phyloP scores from a whole-genome alignment of 2,113 vertebrate genomes.

The human region DNA sequence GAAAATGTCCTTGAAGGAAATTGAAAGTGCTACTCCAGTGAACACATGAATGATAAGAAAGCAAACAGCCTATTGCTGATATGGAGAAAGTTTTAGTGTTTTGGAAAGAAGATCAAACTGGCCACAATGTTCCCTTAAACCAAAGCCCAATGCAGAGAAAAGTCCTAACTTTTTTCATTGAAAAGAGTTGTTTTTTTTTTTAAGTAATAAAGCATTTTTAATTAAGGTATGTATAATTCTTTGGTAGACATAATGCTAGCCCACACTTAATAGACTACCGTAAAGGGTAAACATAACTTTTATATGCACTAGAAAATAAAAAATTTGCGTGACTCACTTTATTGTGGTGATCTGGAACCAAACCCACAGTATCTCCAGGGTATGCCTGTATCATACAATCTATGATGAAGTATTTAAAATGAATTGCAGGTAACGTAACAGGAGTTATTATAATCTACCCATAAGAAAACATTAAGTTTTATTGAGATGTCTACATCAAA shows the following conservation, averaged over 20 bases:
- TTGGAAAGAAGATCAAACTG: not conserved
- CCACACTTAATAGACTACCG: not conserved
- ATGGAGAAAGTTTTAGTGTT: not conserved
- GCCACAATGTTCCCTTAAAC: not conserved
- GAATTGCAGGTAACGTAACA: not conserved
- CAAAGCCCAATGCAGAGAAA: not conserved
- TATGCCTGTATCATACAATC: not conserved
- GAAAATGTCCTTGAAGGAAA: not conserved
- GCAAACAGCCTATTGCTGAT: not conserved
- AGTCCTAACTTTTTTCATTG: not conserved
- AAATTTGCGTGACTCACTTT: not conserved
- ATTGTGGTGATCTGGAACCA: not conserved
- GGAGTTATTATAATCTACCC: not conserved
- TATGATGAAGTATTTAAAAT: constrained; percentile 3
- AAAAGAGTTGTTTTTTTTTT: not conserved
- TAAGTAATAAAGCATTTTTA: not conserved
- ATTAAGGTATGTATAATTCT: not conserved
- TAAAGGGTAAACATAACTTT: not conserved
- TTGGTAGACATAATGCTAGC: not conserved
- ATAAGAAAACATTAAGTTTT: not conserved
- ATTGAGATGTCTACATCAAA: not conserved
- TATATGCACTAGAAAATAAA: not conserved
- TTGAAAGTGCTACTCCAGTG: not conserved
- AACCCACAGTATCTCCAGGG: not conserved
- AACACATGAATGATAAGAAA: not conserved